Conservation (phyloP, 2,797 vertebrate genomes). For the Muraenolepis orangiensis region DNA sequence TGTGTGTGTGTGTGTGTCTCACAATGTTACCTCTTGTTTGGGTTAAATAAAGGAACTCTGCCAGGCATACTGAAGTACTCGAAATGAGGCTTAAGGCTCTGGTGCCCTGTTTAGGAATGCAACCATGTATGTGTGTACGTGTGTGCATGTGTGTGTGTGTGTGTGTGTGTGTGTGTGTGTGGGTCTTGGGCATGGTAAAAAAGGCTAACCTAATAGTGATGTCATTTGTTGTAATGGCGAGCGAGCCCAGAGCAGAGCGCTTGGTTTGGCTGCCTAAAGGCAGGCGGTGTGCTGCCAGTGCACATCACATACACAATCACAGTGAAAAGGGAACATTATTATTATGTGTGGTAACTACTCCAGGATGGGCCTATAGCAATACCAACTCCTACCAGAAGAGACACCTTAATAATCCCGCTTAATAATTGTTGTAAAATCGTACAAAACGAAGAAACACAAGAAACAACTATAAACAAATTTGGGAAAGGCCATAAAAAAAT, state of each 20-base stretch:
- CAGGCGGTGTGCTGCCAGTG: not conserved
- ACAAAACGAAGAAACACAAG: not conserved
- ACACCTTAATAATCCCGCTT: not conserved
- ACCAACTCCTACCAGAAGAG: not conserved
- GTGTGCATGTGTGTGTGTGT: constrained; percentile 27
- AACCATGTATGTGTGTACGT: constrained; percentile 47
- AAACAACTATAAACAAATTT: not conserved
- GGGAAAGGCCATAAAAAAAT: too few species aligned
- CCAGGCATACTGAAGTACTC: constrained; percentile 68
- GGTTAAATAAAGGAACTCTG: constrained; percentile 76
- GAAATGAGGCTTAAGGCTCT: constrained; percentile 53
- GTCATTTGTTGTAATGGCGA: constrained; percentile 53
- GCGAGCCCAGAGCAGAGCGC: constrained; percentile 40
- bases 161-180: constrained; percentile 44
- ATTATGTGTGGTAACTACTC: not conserved
- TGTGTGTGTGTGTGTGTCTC: constrained; percentile 29
- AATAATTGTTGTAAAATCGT: not conserved
- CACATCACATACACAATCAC: not conserved
- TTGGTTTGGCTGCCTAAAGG: constrained; percentile 3
- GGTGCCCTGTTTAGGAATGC: constrained; percentile 65
- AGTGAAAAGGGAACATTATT: not conserved
- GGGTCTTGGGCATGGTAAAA: not conserved
- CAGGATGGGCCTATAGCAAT: not conserved
- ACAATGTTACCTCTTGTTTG: constrained; percentile 66
- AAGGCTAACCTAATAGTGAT: constrained; percentile 35